Evolutionary conservation across 2,888 invertebrate genomes (phyloP).

Genomic region (Amphipyra berbera): DNA sequence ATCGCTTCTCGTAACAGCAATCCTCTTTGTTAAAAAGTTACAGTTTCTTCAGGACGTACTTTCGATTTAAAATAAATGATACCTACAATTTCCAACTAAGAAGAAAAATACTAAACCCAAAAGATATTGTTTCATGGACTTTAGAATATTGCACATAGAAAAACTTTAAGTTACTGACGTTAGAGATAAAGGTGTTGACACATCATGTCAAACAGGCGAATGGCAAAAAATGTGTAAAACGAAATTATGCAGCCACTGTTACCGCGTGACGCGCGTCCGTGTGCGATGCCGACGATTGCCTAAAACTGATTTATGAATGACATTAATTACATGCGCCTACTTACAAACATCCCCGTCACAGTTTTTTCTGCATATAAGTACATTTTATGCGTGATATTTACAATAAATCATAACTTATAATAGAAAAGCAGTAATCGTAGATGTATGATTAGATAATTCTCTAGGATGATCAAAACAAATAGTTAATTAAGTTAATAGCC

Average conservation of each 20-base stretch:
- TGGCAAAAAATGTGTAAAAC: conserved; percentile 1
- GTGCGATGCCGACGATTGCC: background rate
- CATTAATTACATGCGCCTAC: conserved; percentile 23
- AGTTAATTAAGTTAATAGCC: background rate
- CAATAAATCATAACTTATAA: conserved; percentile 1
- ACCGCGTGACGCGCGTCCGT: background rate
- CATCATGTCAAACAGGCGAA: conserved; percentile 9
- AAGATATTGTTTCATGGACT: conserved; percentile 21
- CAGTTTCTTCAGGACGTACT: conserved; percentile 27
- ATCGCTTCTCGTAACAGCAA: conserved; percentile 25
- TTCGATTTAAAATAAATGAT: conserved; percentile 44
- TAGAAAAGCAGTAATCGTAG: background rate
- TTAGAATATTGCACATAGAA: conserved; percentile 4
- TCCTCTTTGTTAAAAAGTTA: conserved; percentile 28
- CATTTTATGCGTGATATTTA: background rate
- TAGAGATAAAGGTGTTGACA: conserved; percentile 25
- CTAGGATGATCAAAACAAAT: background rate
- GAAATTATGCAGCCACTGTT: background rate
- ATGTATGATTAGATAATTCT: background rate
- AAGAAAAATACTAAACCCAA: conserved; percentile 17
- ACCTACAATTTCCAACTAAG: conserved; percentile 11
- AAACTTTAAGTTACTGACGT: conserved; percentile 10
- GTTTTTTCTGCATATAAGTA: background rate
- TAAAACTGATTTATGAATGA: conserved; percentile 22
- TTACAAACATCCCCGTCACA: conserved; percentile 13